Evolutionary conservation across 2,888 invertebrate species (phyloP).

Genomic region (Catocala fraxini): DNA sequence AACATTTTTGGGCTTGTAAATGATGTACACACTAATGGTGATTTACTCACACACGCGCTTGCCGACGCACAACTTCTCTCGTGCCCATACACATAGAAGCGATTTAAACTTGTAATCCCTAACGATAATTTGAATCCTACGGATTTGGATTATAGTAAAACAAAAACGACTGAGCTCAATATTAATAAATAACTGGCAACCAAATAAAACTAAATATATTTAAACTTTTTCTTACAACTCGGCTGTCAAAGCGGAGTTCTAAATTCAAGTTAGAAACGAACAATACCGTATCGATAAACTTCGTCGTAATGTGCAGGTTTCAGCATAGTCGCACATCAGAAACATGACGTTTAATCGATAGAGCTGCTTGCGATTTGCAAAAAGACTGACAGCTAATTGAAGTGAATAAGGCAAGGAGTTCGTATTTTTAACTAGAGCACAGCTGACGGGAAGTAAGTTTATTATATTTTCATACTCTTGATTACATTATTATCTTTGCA

Average conservation of each 20-base stretch:
- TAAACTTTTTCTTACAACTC: no score
- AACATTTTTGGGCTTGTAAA: constrained; percentile 83
- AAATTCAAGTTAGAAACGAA: neutral
- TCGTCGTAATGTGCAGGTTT: constrained; percentile 1
- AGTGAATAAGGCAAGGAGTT: constrained; percentile 9
- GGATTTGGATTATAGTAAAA: constrained; percentile 71
- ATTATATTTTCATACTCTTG: neutral
- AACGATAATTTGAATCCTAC: constrained; percentile 84
- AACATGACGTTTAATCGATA: constrained; percentile 19
- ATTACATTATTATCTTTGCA: no score
- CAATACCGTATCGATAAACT: neutral
- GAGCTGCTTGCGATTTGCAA: constrained; percentile 10
- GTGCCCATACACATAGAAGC: constrained; percentile 74
- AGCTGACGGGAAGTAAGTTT: neutral
- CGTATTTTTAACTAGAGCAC: neutral
- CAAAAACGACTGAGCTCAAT: constrained; percentile 34
- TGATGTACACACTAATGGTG: constrained; percentile 79
- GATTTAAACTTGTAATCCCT: constrained; percentile 86
- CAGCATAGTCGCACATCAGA: constrained; percentile 12
- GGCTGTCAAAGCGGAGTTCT: no score
- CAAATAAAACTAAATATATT: no score
- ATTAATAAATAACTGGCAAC: constrained; percentile 23
- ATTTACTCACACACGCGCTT: constrained; percentile 73
- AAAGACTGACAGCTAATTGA: constrained; percentile 27
- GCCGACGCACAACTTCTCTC: constrained; percentile 64